phyloP scores from a whole-genome alignment of 2,888 invertebrate genomes.

The Eudasyphora cyanicolor region DNA sequence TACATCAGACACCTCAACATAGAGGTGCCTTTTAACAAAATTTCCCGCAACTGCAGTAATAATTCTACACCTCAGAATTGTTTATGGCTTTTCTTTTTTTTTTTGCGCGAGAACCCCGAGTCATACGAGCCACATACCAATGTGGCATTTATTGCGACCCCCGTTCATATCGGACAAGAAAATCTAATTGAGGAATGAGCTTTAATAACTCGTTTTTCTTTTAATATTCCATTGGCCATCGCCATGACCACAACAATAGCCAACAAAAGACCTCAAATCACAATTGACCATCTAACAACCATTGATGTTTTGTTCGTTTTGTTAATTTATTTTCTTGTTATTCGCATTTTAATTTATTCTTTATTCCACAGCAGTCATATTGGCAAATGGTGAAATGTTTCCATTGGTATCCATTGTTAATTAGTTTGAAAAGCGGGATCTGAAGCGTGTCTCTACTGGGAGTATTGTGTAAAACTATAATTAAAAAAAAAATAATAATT shows the following conservation, averaged over 20 bases:
- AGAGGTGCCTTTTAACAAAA: not conserved
- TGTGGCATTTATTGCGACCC: not conserved
- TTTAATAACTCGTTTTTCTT: not conserved
- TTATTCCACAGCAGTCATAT: not conserved
- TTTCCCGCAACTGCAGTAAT: not conserved
- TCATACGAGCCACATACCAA: not conserved
- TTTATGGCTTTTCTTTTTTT: not conserved
- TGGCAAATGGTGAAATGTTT: not conserved
- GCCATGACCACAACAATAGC: not conserved
- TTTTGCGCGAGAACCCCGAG: not conserved
- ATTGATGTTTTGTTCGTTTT: not conserved
- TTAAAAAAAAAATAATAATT: no score
- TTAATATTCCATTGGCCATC: not conserved
- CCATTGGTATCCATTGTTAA: not conserved
- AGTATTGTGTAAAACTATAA: not conserved
- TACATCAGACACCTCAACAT: no score
- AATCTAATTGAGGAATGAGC: not conserved
- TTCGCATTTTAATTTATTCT: not conserved
- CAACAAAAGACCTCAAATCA: not conserved
- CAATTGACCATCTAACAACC: constrained; percentile 2
- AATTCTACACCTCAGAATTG: not conserved
- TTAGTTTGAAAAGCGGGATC: not conserved
- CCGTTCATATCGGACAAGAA: not conserved
- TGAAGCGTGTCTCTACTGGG: not conserved
- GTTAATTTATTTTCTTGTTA: not conserved